Evolutionary conservation across 2,888 invertebrate species (phyloP).

Genomic region (Argynnis bischoffii): DNA sequence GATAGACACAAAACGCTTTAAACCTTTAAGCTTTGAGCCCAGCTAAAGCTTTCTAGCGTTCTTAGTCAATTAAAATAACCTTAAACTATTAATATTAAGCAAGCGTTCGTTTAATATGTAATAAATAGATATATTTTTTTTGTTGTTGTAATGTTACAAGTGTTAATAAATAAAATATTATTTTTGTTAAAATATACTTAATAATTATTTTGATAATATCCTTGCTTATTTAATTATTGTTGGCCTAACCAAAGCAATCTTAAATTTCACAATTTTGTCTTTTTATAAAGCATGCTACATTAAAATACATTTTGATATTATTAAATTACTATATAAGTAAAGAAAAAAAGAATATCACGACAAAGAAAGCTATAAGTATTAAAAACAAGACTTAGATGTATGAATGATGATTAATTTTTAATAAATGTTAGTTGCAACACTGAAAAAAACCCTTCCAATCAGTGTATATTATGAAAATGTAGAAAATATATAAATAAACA

Average conservation of each 20-base stretch:
- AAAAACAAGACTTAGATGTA: not conserved
- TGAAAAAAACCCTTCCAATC: slow-evolving; percentile 11
- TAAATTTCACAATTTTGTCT: slow-evolving; percentile 10
- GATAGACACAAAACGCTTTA: slow-evolving; percentile 57
- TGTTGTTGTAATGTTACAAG: slow-evolving; percentile 1
- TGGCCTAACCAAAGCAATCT: slow-evolving; percentile 12
- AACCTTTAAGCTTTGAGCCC: slow-evolving; percentile 78
- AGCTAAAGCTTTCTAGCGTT: slow-evolving; percentile 78
- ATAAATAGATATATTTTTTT: slow-evolving; percentile 1
- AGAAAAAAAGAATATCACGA: not conserved
- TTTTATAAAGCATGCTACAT: not conserved
- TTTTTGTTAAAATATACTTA: slow-evolving; percentile 6
- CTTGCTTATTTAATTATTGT: slow-evolving; percentile 4
- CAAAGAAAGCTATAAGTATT: not conserved
- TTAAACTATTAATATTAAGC: slow-evolving; percentile 27
- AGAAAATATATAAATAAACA: slow-evolving; percentile 13
- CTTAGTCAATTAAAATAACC: slow-evolving; percentile 60
- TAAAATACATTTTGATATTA: too few species aligned
- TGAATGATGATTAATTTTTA: not conserved
- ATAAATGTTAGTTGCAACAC: not conserved
- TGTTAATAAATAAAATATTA: slow-evolving; percentile 1
- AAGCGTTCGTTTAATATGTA: slow-evolving; percentile 3
- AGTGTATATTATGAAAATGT: slow-evolving; percentile 8
- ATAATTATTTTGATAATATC: slow-evolving; percentile 5
- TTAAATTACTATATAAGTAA: too few species aligned